These are phyloP conservation scores for Turritopsis rubra DNA, from an alignment of 30 jellyfish, hydroid and myxozoan genomes.

Conservation along the genomic window DNA sequence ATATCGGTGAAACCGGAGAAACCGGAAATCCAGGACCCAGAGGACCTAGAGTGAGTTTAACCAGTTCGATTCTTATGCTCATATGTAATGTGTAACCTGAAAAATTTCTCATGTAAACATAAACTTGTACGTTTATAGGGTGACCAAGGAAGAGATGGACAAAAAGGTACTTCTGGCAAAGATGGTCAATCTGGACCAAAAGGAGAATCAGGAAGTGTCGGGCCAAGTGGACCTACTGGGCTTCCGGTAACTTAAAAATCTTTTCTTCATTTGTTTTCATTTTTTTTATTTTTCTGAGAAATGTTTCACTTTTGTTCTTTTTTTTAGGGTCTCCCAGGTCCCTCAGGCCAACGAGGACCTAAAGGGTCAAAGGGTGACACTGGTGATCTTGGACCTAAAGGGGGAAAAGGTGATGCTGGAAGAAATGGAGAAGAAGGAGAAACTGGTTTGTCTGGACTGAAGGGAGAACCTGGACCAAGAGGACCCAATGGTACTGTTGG, in stretches of 20 bases:
- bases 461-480: constrained; percentile 48
- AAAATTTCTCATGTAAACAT: background rate
- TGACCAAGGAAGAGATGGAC: constrained; percentile 25
- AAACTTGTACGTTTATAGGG: constrained; percentile 10
- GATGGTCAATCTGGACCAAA: constrained; percentile 75
- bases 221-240: constrained; percentile 81
- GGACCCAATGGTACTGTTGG: constrained; percentile 77
- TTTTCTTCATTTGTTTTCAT: background rate
- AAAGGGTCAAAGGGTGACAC: constrained; percentile 77
- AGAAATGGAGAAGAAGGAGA: constrained; percentile 75
- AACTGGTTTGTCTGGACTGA: constrained; percentile 60
- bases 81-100: no score
- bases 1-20: constrained; percentile 63
- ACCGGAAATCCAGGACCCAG: constrained; percentile 77
- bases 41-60: constrained; percentile 61
- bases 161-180: constrained; percentile 50
- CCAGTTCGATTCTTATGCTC: no score
- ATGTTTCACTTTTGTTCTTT: constrained; percentile 5
- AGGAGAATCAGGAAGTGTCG: constrained; percentile 76
- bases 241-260: constrained; percentile 34
- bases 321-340: constrained; percentile 69
- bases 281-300: constrained; percentile 9
- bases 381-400: constrained; percentile 77
- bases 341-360: constrained; percentile 75
- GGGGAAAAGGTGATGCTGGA: constrained; percentile 72